Percentiles rank a stretch among this genome's conserved stretches.
phyloP scores from a whole-genome alignment of 2,797 vertebrate species.

The Typhlichthys subterraneus region DNA sequence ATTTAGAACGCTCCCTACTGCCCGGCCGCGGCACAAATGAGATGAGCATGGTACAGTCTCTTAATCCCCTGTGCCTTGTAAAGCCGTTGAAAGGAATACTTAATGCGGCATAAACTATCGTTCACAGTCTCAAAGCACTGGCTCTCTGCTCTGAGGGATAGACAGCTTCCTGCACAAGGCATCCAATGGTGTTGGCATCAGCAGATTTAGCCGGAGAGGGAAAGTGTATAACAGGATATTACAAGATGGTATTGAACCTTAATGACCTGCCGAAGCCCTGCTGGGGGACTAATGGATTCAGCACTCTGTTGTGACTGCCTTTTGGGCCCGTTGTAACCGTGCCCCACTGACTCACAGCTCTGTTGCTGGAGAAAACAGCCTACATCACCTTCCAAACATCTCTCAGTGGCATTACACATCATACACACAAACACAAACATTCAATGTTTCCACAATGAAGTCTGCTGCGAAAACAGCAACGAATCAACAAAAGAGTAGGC shows the following conservation, averaged over 20 bases:
- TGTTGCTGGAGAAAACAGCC: conserved; percentile 10
- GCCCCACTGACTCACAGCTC: conserved; percentile 49
- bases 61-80: conserved; percentile 73
- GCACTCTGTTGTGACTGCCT: conserved; percentile 41
- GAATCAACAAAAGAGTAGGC: too few species aligned
- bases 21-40: conserved; percentile 65
- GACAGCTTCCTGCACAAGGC: conserved; percentile 36
- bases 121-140: conserved; percentile 60
- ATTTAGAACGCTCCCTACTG: conserved; percentile 65
- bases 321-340: conserved; percentile 33
- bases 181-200: conserved; percentile 25
- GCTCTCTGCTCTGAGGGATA: conserved; percentile 38
- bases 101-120: conserved; percentile 68
- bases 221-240: conserved; percentile 45
- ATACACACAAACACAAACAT: conserved; percentile 2
- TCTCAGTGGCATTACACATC: conserved; percentile 37
- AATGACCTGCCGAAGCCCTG: conserved; percentile 48
- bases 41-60: conserved; percentile 65
- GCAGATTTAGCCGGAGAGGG: conserved; percentile 38
- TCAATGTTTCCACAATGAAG: conserved; percentile 4
- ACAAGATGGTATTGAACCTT: conserved; percentile 45
- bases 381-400: conserved; percentile 40
- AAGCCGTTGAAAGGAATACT: conserved; percentile 73
- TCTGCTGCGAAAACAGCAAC: too few species aligned
- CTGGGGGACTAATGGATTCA: conserved; percentile 55